Evolutionary conservation across 2,888 invertebrate genomes (phyloP), one percentile per base, ranked within the genome.

Genomic region (Griposia aprilina): DNA sequence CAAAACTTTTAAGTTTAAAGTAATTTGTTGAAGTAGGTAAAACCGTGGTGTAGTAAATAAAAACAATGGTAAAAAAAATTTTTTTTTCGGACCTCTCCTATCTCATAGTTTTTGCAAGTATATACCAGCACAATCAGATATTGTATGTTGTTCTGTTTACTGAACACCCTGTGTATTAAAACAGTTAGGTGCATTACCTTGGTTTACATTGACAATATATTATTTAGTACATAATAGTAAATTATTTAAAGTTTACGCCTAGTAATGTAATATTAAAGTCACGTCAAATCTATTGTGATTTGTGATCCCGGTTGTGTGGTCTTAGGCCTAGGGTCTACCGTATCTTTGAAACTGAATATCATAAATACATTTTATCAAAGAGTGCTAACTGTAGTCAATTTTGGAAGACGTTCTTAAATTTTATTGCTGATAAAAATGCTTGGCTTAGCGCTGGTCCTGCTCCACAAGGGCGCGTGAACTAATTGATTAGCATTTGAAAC

Each of bases 281-380:
- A 76, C 62, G 77, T 81, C 57, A 71, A 81, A 77, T 78, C 52
- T 45, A 82, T 65, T 76, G 82, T 80, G 69, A 76, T 76, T 82
- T 79, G 23, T 45, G 82, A 65, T 45, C 36, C 50, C 52, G 17
- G 66, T 81, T 82, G 74, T 79, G 79, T 79, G 75, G 82, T 66
- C 81, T 10, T 52, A 30, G 1, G 11, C 30, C 50, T 52, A 15
- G 59, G 41, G 3, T 55, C 17, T 17, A 52, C 17, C 50, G 50
- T 60, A 30, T 4, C 30, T 17, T 60, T 30, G 30, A 30, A 30
- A 17, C 8, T 17, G 30, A 20, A 20, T 30, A 30, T 10, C 17
- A 30, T 4, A 30, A 20, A 30, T 1, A 17, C 1, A 30, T 8
- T 17, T 60, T 30, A 4, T 30, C 30, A 30, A 59, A 26, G 59